A percentile compares a stretch with the other conserved stretches of the same genome.
These are phyloP conservation scores for Nymphalis io DNA, from an alignment of 1,140 invertebrate species.

Conservation along the genomic window DNA sequence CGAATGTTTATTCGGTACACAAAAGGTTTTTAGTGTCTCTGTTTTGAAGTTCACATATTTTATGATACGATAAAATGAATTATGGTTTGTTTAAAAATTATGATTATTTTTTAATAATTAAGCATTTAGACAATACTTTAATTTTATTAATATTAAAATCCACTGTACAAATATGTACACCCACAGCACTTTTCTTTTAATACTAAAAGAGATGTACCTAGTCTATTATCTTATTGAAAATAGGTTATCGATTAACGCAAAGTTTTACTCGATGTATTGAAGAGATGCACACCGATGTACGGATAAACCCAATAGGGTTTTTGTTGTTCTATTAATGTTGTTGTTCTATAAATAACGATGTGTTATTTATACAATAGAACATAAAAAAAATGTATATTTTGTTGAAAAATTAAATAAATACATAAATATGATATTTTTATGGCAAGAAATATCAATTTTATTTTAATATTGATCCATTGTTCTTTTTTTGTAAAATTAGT, in stretches of 20 bases:
- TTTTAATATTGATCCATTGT: too few relatives aligned
- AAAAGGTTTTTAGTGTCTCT: conserved; percentile 20
- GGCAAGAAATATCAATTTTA: too few relatives aligned
- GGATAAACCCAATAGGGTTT: too few relatives aligned
- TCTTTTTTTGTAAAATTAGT: too few relatives aligned
- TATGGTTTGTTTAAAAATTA: conserved; percentile 8
- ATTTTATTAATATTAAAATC: conserved; percentile 20
- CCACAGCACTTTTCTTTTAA: conserved; percentile 35
- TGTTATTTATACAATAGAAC: too few relatives aligned
- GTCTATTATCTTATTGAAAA: neutral
- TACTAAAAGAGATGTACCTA: conserved; percentile 21
- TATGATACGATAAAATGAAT: conserved; percentile 5
- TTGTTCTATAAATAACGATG: too few relatives aligned
- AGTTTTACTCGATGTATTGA: neutral
- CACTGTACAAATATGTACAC: conserved; percentile 26
- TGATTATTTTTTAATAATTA: neutral
- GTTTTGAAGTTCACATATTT: conserved; percentile 23
- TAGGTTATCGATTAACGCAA: neutral
- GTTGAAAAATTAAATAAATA: too few relatives aligned
- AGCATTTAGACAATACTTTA: neutral
- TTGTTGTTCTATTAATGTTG: too few relatives aligned
- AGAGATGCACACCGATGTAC: too few relatives aligned
- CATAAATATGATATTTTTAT: too few relatives aligned
- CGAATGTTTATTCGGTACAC: conserved; percentile 21
- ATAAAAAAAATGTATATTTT: too few relatives aligned